Evolutionary conservation across 2,888 invertebrate species (phyloP), one percentile per base, ranked within the genome.

Genomic region (Scelioninae gen. 1): DNA sequence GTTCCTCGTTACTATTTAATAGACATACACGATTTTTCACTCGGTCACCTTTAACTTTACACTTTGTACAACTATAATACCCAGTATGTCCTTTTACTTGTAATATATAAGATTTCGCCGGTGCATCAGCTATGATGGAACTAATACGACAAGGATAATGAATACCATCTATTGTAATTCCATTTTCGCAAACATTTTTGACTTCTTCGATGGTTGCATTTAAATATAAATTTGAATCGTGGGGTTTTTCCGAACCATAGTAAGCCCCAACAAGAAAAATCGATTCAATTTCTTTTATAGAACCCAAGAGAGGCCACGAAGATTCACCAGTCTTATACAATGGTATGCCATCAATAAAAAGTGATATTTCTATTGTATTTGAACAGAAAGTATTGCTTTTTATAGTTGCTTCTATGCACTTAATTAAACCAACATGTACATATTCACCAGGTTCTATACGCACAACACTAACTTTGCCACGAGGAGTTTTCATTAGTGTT

Each of bases 11-110:
- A 9, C 15, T 11, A 31, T 51, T 31, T 31, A 51, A 15, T 23
- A 71, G 10, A 51, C 15, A 60, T 6, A 60, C 31, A 31, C 71
- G 38, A 40, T 23, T 4, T 29, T 51, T 0, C 23, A 7, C 11
- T 6, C 8, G 7, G 10, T 32, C 47, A 15, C 74, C 74, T 29
- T 47, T 65, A 4, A 56, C 38, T 0, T 53, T 13, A 49, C 76
- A 76, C 13, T 76, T 76, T 0, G 76, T 68, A 34, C 76, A 76
- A n/a, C 68, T 60, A 29, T 43, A 11, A 40, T 51, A 76, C 10
- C 60, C 76, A 3, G 10, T 13, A 16, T 76, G 68, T 8, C 16
- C 7, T 58, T 58, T 65, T 13, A 76, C 58, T 76, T n/a, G n/a
- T n/a, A n/a, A n/a, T n/a, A n/a, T n/a, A n/a, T n/a, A n/a, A n/a